These are phyloP conservation scores for Geotria australis DNA, from an alignment of 2,797 vertebrate genomes.

Conservation along the genomic window DNA sequence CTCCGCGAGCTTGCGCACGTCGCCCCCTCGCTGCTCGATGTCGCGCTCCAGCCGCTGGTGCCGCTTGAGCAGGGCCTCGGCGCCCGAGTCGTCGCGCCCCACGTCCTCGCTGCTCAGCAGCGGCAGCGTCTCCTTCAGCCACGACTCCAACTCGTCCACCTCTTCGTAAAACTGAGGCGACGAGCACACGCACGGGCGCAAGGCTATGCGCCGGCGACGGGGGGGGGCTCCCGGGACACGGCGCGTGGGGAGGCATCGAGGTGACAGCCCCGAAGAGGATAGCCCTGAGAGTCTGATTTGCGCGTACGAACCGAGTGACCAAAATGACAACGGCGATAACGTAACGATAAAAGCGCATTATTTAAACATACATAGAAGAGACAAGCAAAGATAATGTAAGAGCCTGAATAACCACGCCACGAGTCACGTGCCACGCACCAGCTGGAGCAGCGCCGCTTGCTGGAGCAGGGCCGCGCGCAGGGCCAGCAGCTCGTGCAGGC, in stretches of 20 bases:
- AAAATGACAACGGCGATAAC: too few relatives aligned
- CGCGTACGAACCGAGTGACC: too few relatives aligned
- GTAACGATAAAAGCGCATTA: too few relatives aligned
- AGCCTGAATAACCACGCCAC: too few relatives aligned
- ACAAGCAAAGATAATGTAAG: too few relatives aligned
- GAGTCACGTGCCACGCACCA: slow-evolving; percentile 13
- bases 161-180: slow-evolving; percentile 38
- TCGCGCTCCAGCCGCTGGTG: slow-evolving; percentile 28
- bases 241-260: too few relatives aligned
- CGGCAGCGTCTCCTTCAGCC: slow-evolving; percentile 26
- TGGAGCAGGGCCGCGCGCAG: slow-evolving; percentile 14
- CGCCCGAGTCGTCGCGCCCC: slow-evolving; percentile 24
- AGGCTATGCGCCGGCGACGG: background rate
- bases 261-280: too few relatives aligned
- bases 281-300: too few relatives aligned
- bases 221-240: background rate
- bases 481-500: slow-evolving; percentile 15
- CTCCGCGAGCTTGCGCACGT: slow-evolving; percentile 23
- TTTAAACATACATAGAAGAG: too few relatives aligned
- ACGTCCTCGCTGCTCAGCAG: slow-evolving; percentile 22
- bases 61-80: slow-evolving; percentile 19
- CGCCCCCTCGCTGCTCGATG: slow-evolving; percentile 15
- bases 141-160: slow-evolving; percentile 19
- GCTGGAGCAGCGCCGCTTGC: slow-evolving; percentile 23
- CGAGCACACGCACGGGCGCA: background rate